A percentile compares a stretch with the other conserved stretches of the same genome.
These are phyloP conservation scores for Chloebia gouldiae DNA, from an alignment of 2,113 vertebrate genomes.

Conservation along the genomic window DNA sequence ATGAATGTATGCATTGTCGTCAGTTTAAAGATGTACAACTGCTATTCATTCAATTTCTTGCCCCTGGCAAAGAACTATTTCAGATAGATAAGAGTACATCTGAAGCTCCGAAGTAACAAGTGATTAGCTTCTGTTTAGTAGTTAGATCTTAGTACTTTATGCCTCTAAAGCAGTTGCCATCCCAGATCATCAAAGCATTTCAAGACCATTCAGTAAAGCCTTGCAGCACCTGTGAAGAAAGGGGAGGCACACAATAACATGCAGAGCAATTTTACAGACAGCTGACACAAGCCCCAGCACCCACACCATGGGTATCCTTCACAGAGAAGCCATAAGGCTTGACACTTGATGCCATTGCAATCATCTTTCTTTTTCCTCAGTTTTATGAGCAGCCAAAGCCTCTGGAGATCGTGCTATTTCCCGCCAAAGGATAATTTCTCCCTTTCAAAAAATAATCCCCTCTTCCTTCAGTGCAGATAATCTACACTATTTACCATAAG, in stretches of 20 bases:
- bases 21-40: not conserved
- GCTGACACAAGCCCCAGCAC: not conserved
- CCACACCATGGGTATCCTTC: not conserved
- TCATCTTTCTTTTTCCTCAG: not conserved
- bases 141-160: not conserved
- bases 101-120: not conserved
- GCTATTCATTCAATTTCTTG: not conserved
- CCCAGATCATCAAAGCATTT: not conserved
- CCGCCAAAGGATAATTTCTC: conserved; percentile 42
- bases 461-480: conserved; percentile 38
- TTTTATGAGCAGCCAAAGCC: conserved; percentile 40
- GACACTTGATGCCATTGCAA: not conserved
- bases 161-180: not conserved
- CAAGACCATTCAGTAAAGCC: not conserved
- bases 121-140: not conserved
- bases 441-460: conserved; percentile 49
- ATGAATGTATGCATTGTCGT: not conserved
- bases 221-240: conserved; percentile 15
- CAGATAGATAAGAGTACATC: not conserved
- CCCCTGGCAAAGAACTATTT: not conserved
- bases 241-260: not conserved
- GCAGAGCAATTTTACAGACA: not conserved
- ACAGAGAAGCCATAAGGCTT: not conserved
- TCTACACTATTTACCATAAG: conserved; percentile 30
- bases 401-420: conserved; percentile 10